Conservation (phyloP, 1,140 invertebrate genomes). For the Muscidifurax raptorellus region DNA sequence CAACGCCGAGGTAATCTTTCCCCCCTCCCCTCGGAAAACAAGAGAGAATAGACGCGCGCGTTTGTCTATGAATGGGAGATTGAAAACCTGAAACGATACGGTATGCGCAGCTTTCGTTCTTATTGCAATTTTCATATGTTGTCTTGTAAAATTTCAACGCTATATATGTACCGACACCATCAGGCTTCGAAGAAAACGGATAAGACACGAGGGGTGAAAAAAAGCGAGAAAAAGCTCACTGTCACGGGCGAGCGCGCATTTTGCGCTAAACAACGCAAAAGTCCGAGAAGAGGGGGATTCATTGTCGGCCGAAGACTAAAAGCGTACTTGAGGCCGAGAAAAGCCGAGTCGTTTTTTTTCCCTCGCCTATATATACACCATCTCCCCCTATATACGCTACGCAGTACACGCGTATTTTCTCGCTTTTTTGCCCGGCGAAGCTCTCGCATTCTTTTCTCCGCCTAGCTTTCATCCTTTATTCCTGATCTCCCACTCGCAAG, state of each 20-base stretch:
- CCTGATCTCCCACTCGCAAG: not conserved
- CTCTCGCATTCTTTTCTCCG: not conserved
- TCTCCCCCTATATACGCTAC: not conserved
- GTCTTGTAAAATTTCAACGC: not conserved
- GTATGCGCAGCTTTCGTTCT: not conserved
- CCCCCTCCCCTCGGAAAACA: not conserved
- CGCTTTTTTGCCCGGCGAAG: not conserved
- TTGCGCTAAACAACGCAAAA: constrained; percentile 31
- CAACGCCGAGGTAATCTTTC: not conserved
- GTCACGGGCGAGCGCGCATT: constrained; percentile 8
- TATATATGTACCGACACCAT: not conserved
- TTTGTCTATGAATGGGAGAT: not conserved
- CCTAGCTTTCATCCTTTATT: constrained; percentile 4
- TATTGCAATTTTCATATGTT: not conserved
- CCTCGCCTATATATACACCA: not conserved
- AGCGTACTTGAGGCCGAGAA: constrained; percentile 42
- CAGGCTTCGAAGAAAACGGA: not conserved
- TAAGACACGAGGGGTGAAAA: not conserved
- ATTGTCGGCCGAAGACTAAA: constrained; percentile 37
- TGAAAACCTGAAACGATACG: not conserved
- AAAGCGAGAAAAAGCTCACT: constrained; percentile 6
- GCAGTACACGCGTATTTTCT: not conserved
- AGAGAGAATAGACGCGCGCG: not conserved
- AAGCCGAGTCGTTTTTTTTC: constrained; percentile 18
- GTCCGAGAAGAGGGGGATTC: not conserved